These are phyloP conservation scores for Resseliella maxima DNA, from an alignment of 2,888 invertebrate genomes.

Conservation along the genomic window DNA sequence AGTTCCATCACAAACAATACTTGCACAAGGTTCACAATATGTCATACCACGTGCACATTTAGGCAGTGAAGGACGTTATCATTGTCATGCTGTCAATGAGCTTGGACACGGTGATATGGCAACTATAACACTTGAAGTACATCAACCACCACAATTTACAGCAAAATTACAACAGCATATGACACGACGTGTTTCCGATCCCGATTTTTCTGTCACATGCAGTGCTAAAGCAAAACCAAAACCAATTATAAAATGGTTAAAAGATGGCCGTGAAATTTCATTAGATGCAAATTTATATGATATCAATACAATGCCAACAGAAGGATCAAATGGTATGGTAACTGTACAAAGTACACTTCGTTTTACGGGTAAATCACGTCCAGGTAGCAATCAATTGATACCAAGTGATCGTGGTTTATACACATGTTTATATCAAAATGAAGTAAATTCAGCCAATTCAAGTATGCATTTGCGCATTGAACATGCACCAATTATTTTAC, in stretches of 20 bases:
- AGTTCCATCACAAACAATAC: slow-evolving; percentile 73
- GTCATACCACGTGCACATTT: slow-evolving; percentile 87
- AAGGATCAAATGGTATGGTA: slow-evolving; percentile 81
- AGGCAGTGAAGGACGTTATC: slow-evolving; percentile 88
- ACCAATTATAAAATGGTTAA: slow-evolving; percentile 86
- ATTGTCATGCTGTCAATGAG: slow-evolving; percentile 90
- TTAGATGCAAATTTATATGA: slow-evolving; percentile 83
- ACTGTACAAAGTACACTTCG: slow-evolving; percentile 85
- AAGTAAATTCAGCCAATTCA: slow-evolving; percentile 87
- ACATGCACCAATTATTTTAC: slow-evolving; percentile 88
- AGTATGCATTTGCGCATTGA: slow-evolving; percentile 92
- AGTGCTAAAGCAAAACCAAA: slow-evolving; percentile 90
- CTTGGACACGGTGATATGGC: slow-evolving; percentile 87
- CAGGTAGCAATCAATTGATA: slow-evolving; percentile 79
- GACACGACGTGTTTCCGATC: slow-evolving; percentile 82
- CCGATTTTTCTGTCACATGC: slow-evolving; percentile 83
- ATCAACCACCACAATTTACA: slow-evolving; percentile 88
- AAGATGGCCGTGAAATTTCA: slow-evolving; percentile 83
- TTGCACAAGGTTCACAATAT: slow-evolving; percentile 84
- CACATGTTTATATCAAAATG: slow-evolving; percentile 88
- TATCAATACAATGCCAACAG: slow-evolving; percentile 81
- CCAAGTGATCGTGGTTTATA: slow-evolving; percentile 89
- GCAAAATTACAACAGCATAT: slow-evolving; percentile 85
- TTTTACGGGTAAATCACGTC: slow-evolving; percentile 83
- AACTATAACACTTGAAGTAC: slow-evolving; percentile 85